Conservation (phyloP, 2,888 invertebrate genomes). For the Lathronympha strigana region DNA sequence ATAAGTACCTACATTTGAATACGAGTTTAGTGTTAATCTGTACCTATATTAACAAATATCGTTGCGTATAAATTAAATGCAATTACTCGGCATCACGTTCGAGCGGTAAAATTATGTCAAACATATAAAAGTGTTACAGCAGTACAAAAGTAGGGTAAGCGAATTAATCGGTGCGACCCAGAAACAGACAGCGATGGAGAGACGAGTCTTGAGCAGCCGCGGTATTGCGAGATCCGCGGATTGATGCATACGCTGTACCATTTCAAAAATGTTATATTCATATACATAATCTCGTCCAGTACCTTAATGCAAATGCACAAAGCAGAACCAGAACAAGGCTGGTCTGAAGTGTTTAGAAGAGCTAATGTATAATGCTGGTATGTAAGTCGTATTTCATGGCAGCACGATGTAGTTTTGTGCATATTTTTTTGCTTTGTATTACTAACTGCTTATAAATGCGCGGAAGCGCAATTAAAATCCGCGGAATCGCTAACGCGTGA, state of each 20-base stretch:
- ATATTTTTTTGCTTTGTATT: constrained; percentile 5
- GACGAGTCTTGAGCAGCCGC: constrained; percentile 48
- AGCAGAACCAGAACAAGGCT: constrained; percentile 38
- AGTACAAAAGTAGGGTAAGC: constrained; percentile 80
- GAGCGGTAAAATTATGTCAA: constrained; percentile 72
- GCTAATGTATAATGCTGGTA: not conserved
- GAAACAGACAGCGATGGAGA: constrained; percentile 67
- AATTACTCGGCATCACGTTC: constrained; percentile 56
- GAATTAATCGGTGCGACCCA: constrained; percentile 79
- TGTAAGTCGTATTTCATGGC: constrained; percentile 6
- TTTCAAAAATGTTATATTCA: constrained; percentile 34
- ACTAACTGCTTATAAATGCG: constrained; percentile 12
- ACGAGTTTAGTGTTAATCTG: constrained; percentile 31
- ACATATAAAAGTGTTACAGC: constrained; percentile 76
- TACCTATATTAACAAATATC: constrained; percentile 43
- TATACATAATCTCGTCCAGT: constrained; percentile 25
- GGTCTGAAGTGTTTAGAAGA: constrained; percentile 17
- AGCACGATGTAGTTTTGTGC: not conserved
- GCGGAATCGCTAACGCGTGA: constrained; percentile 36
- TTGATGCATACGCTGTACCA: constrained; percentile 29
- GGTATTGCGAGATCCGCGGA: constrained; percentile 36
- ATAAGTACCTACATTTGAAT: not conserved
- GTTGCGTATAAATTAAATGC: constrained; percentile 50
- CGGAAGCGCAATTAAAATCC: constrained; percentile 24
- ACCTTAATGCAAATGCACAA: constrained; percentile 33